These are phyloP conservation scores for Gymnoscopelus braueri DNA, from an alignment of 2,797 vertebrate species.

Conservation along the genomic window DNA sequence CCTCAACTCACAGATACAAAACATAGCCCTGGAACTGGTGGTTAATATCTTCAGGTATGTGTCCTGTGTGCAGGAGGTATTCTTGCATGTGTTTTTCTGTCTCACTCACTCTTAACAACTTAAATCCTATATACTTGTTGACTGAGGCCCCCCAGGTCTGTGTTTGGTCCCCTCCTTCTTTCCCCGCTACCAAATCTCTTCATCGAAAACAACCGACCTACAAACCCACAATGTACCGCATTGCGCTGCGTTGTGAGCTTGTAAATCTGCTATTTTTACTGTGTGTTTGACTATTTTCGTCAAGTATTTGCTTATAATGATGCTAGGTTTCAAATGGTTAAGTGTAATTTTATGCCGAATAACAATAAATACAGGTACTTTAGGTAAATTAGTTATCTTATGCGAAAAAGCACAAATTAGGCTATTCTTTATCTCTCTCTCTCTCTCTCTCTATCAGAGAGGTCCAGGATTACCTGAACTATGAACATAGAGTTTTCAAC, in stretches of 20 bases:
- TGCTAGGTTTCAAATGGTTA: too few relatives aligned
- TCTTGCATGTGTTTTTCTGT: neutral
- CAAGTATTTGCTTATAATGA: neutral
- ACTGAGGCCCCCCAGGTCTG: neutral
- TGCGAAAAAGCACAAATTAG: too few relatives aligned
- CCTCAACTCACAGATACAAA: conserved; percentile 88
- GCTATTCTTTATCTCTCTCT: neutral
- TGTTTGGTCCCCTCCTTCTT: neutral
- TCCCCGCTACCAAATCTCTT: neutral
- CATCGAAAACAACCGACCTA: too few relatives aligned
- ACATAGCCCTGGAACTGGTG: conserved; percentile 86
- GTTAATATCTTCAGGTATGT: conserved; percentile 92
- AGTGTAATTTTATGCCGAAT: too few relatives aligned
- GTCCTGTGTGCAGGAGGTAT: neutral
- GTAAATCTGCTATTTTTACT: too few relatives aligned
- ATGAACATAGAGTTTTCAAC: conserved; percentile 95
- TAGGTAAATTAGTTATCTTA: too few relatives aligned
- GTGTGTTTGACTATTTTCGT: neutral
- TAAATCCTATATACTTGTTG: neutral
- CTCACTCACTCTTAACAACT: neutral
- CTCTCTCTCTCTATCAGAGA: conserved; percentile 74
- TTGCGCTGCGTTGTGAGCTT: too few relatives aligned
- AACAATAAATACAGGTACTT: too few relatives aligned
- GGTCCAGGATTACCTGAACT: conserved; percentile 92
- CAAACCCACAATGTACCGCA: too few relatives aligned